A percentile compares a stretch with the other conserved stretches of the same genome.
Evolutionary conservation across 2,113 vertebrate genomes (phyloP).

Genomic region (Furnarius figulus): DNA sequence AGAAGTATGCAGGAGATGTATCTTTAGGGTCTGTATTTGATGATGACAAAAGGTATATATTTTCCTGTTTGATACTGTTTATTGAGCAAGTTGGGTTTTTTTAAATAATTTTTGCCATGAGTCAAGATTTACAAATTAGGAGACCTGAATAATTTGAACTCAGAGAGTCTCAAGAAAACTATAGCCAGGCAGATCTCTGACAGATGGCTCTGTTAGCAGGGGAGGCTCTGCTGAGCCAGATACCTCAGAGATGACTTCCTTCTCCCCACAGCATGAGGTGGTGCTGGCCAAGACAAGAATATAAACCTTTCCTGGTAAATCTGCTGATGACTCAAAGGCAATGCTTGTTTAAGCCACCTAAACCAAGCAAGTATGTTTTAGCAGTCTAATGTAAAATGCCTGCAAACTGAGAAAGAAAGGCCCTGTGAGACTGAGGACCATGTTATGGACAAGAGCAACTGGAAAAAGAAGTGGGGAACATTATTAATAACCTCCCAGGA

Average conservation of each 20-base stretch:
- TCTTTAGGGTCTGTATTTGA: neutral
- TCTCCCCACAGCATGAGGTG: neutral
- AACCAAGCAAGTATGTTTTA: neutral
- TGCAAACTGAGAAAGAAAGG: neutral
- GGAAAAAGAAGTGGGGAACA: neutral
- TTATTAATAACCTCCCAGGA: neutral
- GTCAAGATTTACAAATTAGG: neutral
- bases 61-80: neutral
- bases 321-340: neutral
- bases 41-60: neutral
- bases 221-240: conserved; percentile 12
- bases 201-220: conserved; percentile 56
- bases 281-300: neutral
- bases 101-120: neutral
- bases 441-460: neutral
- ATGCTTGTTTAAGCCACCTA: neutral
- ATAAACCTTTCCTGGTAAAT: neutral
- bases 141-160: neutral
- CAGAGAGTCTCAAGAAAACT: neutral
- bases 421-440: neutral
- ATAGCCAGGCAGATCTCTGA: neutral
- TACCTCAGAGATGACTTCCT: conserved; percentile 1
- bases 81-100: neutral
- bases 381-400: neutral
- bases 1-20: neutral